Conservation (phyloP, 2,888 invertebrate species). For the Melanotus villosus region DNA sequence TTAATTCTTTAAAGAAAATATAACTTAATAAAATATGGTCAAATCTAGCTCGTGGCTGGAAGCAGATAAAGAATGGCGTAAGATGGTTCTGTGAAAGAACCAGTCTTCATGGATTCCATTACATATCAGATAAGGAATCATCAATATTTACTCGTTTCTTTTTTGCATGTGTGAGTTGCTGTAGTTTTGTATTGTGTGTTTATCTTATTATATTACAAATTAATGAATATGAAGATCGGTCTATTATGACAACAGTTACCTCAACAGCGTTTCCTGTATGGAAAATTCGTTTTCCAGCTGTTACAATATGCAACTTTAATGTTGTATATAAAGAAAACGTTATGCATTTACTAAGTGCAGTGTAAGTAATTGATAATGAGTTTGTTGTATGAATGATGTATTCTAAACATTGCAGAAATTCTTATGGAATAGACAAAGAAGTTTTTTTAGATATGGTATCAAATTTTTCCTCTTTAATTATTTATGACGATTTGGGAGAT, state of each 20-base stretch:
- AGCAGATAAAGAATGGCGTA: background rate
- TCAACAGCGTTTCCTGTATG: slow-evolving; percentile 60
- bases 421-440: background rate
- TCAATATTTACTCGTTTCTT: slow-evolving; percentile 28
- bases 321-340: slow-evolving; percentile 56
- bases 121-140: slow-evolving; percentile 19
- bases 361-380: slow-evolving; percentile 41
- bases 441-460: slow-evolving; percentile 16
- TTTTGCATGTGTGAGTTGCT: slow-evolving; percentile 29
- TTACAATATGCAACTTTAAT: slow-evolving; percentile 64
- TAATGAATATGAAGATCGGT: slow-evolving; percentile 32
- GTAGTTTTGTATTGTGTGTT: slow-evolving; percentile 34
- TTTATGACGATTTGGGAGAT: slow-evolving; percentile 3
- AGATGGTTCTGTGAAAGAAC: slow-evolving; percentile 21
- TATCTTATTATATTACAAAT: slow-evolving; percentile 48
- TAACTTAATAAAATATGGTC: too few species aligned
- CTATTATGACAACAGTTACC: slow-evolving; percentile 56
- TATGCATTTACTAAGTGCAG: slow-evolving; percentile 27
- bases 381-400: too few species aligned
- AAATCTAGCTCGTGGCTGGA: background rate
- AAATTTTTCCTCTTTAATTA: slow-evolving; percentile 21
- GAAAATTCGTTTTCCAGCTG: slow-evolving; percentile 59
- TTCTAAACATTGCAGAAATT: background rate
- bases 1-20: too few species aligned
- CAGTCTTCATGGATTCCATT: slow-evolving; percentile 35